A percentile compares a stretch with the other conserved stretches of the same genome.
These are phyloP conservation scores for Panzeria rudis DNA, from an alignment of 2,888 invertebrate genomes.

Conservation along the genomic window DNA sequence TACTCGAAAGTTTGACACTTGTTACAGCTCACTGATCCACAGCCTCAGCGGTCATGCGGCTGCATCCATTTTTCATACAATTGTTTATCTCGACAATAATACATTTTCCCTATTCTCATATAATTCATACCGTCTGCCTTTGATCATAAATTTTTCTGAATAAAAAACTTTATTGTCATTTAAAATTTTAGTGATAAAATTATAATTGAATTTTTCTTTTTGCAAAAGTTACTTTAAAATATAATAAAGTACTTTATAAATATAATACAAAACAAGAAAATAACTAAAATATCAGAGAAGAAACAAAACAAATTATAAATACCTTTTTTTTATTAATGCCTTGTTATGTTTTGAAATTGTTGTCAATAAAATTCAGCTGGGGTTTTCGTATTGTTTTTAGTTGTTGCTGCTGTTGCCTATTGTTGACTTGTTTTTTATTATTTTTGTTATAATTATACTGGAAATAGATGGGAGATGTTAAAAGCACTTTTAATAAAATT, in stretches of 20 bases:
- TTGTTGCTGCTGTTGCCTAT: constrained; percentile 8
- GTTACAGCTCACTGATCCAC: too few relatives aligned
- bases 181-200: background rate
- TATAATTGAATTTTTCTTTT: background rate
- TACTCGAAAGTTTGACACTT: too few relatives aligned
- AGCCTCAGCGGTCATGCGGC: too few relatives aligned
- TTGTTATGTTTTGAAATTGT: constrained; percentile 47
- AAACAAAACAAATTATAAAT: constrained; percentile 44
- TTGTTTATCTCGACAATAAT: too few relatives aligned
- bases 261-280: background rate
- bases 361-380: constrained; percentile 67
- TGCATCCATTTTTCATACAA: too few relatives aligned
- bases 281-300: background rate
- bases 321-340: constrained; percentile 46
- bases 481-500: constrained; percentile 31
- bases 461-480: constrained; percentile 55
- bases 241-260: constrained; percentile 11
- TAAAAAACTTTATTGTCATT: background rate
- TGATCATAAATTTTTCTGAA: background rate
- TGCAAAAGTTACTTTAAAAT: background rate
- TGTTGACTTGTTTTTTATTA: constrained; percentile 19
- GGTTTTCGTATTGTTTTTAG: constrained; percentile 37
- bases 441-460: constrained; percentile 45
- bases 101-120: too few relatives aligned
- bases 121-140: too few relatives aligned